Evolutionary conservation across 2,888 invertebrate genomes (phyloP), one percentile per base, ranked within the genome.

Genomic region (Parnassius smintheus): DNA sequence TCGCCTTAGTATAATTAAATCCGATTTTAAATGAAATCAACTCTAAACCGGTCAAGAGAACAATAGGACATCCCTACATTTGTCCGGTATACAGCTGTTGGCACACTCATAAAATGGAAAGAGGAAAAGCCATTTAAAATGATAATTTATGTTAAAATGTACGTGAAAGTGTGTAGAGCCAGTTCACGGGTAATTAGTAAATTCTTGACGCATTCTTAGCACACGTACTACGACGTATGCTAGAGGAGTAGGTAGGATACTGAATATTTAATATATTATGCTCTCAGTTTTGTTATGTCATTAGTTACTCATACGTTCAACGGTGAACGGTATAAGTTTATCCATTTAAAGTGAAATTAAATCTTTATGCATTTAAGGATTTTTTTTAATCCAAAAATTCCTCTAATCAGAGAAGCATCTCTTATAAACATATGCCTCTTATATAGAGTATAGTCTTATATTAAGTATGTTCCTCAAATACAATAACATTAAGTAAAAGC

Each of bases 101-200:
- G 12, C 51, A 10, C 41, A 41, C 4, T 2, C n/a, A n/a, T 41
- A 8, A 52, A 35, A 59, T 52, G 42, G 22, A 53, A 10, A 52
- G 8, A 41, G 12, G 2, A 41, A 2, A 49, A 13, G 13, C 8
- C 46, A 48, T 48, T 48, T 59, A 46, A 54, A 59, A 45, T 12
- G 8, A 18, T 53, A 53, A 59, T 59, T 59, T 53, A 59, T 53
- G 53, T n/a, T 48, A 13, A 49, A 59, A 59, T n/a, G 13, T 0
- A 13, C 11, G 45, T 10, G 59, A 54, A 54, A 59, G 59, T 41
- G 49, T 10, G 25, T 7, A 13, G 11, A 7, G 49, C 9, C 49
- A 9, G 44, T 25, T 18, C 12, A 22, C 8, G 25, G 12, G 53
- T 54, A 53, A 59, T 59, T 59, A 59, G 45, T 51, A 8, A 50